These are phyloP conservation scores for Conchocele bisecta DNA, from an alignment of 2,888 invertebrate genomes.

Conservation along the genomic window DNA sequence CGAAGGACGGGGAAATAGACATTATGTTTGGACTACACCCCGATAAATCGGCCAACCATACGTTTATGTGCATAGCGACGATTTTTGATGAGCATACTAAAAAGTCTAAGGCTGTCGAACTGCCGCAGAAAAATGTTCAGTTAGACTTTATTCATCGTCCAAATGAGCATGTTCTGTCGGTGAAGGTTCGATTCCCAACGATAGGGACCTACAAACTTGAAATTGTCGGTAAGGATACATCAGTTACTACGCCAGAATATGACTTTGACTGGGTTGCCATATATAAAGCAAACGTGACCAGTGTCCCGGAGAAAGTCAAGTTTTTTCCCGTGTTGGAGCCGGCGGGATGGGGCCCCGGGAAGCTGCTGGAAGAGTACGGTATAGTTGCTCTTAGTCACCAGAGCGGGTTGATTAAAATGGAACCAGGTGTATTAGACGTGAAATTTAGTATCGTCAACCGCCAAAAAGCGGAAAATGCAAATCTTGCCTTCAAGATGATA, in stretches of 20 bases:
- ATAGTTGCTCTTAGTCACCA: slow-evolving; percentile 49
- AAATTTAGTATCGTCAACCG: slow-evolving; percentile 51
- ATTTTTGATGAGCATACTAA: slow-evolving; percentile 59
- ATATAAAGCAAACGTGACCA: slow-evolving; percentile 65
- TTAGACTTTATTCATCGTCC: slow-evolving; percentile 70
- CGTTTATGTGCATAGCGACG: slow-evolving; percentile 72
- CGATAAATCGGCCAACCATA: slow-evolving; percentile 55
- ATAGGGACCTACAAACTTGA: slow-evolving; percentile 75
- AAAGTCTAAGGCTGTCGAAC: slow-evolving; percentile 44
- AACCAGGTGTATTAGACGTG: slow-evolving; percentile 54
- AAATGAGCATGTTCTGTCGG: slow-evolving; percentile 62
- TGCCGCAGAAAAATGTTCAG: slow-evolving; percentile 61
- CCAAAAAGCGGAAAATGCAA: slow-evolving; percentile 46
- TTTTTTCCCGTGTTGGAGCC: slow-evolving; percentile 74
- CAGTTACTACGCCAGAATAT: slow-evolving; percentile 62
- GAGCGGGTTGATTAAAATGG: slow-evolving; percentile 49
- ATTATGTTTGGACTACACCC: slow-evolving; percentile 71
- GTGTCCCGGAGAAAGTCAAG: slow-evolving; percentile 60
- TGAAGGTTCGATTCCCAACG: slow-evolving; percentile 68
- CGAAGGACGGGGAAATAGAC: slow-evolving; percentile 71
- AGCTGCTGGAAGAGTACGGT: slow-evolving; percentile 54
- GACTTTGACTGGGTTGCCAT: slow-evolving; percentile 72
- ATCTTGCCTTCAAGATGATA: slow-evolving; percentile 36
- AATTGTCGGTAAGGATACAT: slow-evolving; percentile 74
- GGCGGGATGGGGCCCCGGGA: slow-evolving; percentile 78